phyloP scores from a whole-genome alignment of 2,797 vertebrate genomes.

The Tangara arthus region DNA sequence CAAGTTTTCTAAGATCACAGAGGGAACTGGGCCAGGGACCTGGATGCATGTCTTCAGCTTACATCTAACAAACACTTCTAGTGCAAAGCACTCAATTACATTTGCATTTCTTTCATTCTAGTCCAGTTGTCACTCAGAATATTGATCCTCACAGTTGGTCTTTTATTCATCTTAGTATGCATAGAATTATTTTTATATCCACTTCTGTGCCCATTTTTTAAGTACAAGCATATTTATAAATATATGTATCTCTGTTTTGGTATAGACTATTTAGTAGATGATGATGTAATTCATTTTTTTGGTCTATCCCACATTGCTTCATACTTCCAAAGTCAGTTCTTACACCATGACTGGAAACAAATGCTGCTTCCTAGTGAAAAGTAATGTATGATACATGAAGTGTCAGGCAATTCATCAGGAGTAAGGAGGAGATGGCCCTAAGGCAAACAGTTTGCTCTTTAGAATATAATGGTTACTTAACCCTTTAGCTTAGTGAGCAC shows the following conservation, averaged over 20 bases:
- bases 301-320: constrained; percentile 34
- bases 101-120: constrained; percentile 1
- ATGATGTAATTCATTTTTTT: constrained; percentile 27
- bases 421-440: constrained; percentile 63
- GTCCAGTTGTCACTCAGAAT: background rate
- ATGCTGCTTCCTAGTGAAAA: constrained; percentile 67
- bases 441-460: constrained; percentile 63
- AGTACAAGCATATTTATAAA: background rate
- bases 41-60: background rate
- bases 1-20: background rate
- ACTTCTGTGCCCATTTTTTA: background rate
- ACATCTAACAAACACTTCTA: background rate
- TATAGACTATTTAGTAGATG: background rate
- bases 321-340: constrained; percentile 43
- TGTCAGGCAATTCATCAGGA: constrained; percentile 68
- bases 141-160: background rate
- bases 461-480: constrained; percentile 57
- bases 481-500: constrained; percentile 42
- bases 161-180: background rate
- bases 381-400: constrained; percentile 57
- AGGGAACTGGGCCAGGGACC: background rate
- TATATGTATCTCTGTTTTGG: background rate
- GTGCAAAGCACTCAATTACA: background rate
- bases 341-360: constrained; percentile 63
- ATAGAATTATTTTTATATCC: background rate